Evolutionary conservation across 2,888 invertebrate species (phyloP).

Genomic region (Melinopterus prodromus): DNA sequence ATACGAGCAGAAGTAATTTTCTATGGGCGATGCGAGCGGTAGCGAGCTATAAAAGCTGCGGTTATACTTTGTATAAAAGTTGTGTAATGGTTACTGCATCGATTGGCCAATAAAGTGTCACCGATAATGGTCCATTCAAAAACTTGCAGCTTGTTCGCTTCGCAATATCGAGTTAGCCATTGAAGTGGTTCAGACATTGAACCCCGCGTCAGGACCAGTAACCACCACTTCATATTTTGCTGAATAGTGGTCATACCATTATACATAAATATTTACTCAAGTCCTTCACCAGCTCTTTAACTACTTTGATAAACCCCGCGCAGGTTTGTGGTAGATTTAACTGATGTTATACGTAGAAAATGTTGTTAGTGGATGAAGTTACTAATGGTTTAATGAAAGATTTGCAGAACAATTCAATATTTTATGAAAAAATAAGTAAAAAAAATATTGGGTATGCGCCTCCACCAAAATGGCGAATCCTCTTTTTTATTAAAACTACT

Average conservation of each 20-base stretch:
- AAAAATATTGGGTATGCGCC: neutral
- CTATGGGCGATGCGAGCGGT: neutral
- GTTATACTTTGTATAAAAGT: constrained; percentile 23
- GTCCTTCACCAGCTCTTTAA: neutral
- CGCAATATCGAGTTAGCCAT: constrained; percentile 12
- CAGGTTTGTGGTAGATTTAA: neutral
- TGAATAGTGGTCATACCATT: neutral
- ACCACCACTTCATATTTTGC: neutral
- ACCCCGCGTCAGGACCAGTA: neutral
- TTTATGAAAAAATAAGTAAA: too few relatives aligned
- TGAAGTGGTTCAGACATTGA: neutral
- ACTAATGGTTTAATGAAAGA: too few relatives aligned
- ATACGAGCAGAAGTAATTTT: neutral
- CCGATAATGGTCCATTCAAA: constrained; percentile 25
- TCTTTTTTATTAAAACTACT: too few relatives aligned
- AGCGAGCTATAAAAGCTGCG: neutral
- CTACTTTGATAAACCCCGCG: neutral
- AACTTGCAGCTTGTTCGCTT: constrained; percentile 25
- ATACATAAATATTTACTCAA: neutral
- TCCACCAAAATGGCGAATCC: neutral
- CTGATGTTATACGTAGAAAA: too few relatives aligned
- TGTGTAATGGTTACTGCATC: constrained; percentile 25
- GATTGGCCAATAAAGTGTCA: constrained; percentile 23
- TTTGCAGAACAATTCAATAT: too few relatives aligned
- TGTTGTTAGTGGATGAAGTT: too few relatives aligned